Base-by-base conservation (phyloP, 2,888 invertebrate genomes). In the Cryptocephalus moraei region DNA sequence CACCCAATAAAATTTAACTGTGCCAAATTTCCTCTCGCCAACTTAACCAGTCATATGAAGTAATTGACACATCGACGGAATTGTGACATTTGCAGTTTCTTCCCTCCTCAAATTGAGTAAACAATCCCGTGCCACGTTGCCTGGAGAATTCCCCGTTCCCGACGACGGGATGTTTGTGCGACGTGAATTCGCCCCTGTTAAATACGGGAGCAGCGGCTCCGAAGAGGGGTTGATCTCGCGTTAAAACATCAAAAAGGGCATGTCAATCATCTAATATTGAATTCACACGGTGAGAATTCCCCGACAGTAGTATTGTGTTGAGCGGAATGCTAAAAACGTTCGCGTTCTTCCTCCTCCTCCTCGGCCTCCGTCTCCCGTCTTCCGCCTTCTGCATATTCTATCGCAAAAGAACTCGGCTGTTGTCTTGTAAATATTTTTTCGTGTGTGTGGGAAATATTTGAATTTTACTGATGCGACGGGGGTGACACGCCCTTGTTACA, bases 201-300 rank as follows among this genome's bases (percentile, higher is more conserved):
- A 22, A 22, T 22, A 22, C 22, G 48, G 32, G 36, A 36, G 36
- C n/a, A 12, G 11, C n/a, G 36, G 36, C 11, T 36, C 11, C 46
- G 33, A 36, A 38, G 22, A 45, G 45, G 45, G 47, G 39, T 34
- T 48, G 48, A 55, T 56, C 56, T 55, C 54, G 49, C 56, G 61
- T 57, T 60, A 57, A 59, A 59, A 60, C 60, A 61, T 60, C 60
- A 60, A 60, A 62, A 61, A 59, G 64, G 64, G 64, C 61, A 61
- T 63, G 65, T 65, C 64, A 65, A 65, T 65, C 64, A 65, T 65
- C 58, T 58, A 56, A 63, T 65, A 64, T 64, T 64, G 63, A 65
- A 64, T 63, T 63, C 61, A 56, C 59, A 60, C 61, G 51, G 54
- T 51, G 50, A 49, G 54, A 57, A 59, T 59, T 56, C 54, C 56